These are phyloP conservation scores for Heliornis fulica DNA, from an alignment of 2,113 vertebrate species.

Conservation along the genomic window DNA sequence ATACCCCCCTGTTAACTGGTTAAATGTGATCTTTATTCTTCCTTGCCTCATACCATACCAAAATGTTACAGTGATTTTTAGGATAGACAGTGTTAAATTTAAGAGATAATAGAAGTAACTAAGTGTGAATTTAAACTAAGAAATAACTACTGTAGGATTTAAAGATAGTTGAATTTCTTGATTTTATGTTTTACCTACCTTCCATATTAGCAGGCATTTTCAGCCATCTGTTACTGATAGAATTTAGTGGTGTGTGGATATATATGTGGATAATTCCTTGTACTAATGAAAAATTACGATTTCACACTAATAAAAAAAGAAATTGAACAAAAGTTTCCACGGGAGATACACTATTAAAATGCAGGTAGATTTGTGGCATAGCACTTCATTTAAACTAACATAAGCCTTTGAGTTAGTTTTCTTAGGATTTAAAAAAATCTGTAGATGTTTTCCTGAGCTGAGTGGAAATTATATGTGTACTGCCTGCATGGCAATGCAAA, in stretches of 20 bases:
- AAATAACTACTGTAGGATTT: fast-evolving
- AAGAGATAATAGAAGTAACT: not conserved
- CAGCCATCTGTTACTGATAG: fast-evolving
- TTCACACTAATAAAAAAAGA: not conserved
- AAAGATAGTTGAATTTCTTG: not conserved
- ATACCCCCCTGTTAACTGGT: fast-evolving
- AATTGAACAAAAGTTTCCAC: not conserved
- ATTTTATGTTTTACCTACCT: not conserved
- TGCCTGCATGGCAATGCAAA: not conserved
- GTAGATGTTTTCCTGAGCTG: not conserved
- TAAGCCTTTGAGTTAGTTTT: not conserved
- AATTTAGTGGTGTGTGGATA: fast-evolving
- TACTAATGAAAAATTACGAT: not conserved
- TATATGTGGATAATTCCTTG: not conserved
- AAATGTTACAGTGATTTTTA: not conserved
- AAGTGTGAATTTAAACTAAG: too few relatives aligned
- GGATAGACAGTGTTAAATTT: not conserved
- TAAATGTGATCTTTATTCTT: not conserved
- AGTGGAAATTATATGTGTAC: fast-evolving
- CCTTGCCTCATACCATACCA: fast-evolving
- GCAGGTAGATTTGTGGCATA: not conserved
- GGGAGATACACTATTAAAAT: not conserved
- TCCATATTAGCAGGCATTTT: not conserved
- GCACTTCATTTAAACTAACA: not conserved
- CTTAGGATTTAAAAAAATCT: not conserved